Evolutionary conservation across 35 echinoderm and acorn worm species (phyloP).

Genomic region (Chiridota heheva): DNA sequence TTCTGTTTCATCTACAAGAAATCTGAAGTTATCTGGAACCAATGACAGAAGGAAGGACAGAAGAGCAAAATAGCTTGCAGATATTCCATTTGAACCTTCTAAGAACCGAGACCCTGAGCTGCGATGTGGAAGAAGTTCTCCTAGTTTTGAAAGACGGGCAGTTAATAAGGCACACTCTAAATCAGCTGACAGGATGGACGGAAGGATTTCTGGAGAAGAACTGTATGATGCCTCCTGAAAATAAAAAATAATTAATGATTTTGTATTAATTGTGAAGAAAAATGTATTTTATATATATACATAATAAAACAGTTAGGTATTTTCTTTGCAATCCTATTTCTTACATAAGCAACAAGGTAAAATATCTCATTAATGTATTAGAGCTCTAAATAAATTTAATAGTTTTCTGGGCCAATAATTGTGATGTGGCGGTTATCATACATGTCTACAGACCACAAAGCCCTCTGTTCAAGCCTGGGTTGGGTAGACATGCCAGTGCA

Average conservation of each 20-base stretch:
- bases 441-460: too few relatives aligned
- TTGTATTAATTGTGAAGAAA: too few relatives aligned
- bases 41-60: conserved; percentile 80
- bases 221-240: conserved; percentile 89
- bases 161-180: conserved; percentile 72
- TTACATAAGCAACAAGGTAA: too few relatives aligned
- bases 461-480: too few relatives aligned
- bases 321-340: too few relatives aligned
- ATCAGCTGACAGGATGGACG: conserved; percentile 26
- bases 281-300: too few relatives aligned
- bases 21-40: conserved; percentile 72
- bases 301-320: too few relatives aligned
- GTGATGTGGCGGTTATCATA: too few relatives aligned
- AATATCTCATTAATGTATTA: too few relatives aligned
- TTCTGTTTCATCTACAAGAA: conserved; percentile 22
- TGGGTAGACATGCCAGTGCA: too few relatives aligned
- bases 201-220: conserved; percentile 50
- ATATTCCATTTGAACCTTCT: conserved; percentile 17
- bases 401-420: too few relatives aligned
- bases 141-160: conserved; percentile 57
- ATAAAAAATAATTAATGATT: conserved; percentile 4
- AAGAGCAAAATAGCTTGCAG: conserved; percentile 67
- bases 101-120: conserved; percentile 5
- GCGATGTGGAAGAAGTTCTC: conserved; percentile 47
- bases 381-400: too few relatives aligned